A percentile compares a stretch with the other conserved stretches of the same genome.
Conservation (phyloP, 2,888 invertebrate genomes). For the Lacanobia wlatinum region DNA sequence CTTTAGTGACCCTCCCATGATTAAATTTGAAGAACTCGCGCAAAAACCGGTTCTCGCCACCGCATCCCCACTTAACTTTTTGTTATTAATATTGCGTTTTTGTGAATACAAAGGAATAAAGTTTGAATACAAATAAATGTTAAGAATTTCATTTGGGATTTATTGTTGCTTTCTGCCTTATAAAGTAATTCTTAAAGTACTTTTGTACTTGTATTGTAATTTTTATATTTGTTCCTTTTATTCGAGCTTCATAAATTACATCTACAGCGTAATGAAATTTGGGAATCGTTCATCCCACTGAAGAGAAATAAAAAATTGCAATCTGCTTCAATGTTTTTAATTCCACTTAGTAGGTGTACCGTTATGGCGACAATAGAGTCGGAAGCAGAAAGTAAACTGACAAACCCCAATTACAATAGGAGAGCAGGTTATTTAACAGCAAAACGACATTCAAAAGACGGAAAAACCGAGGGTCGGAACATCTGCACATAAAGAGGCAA, state of each 20-base stretch:
- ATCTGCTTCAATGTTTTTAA: slow-evolving; percentile 28
- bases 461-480: slow-evolving; percentile 90
- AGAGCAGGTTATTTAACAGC: slow-evolving; percentile 90
- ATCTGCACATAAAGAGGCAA: slow-evolving; percentile 91
- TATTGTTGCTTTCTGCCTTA: slow-evolving; percentile 23
- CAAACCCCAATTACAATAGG: slow-evolving; percentile 87
- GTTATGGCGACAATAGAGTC: slow-evolving; percentile 39
- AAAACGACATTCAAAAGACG: slow-evolving; percentile 91
- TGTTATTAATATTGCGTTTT: slow-evolving; percentile 58
- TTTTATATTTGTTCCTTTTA: not conserved
- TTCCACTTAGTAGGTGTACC: slow-evolving; percentile 27
- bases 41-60: slow-evolving; percentile 73
- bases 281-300: not conserved
- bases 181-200: slow-evolving; percentile 11
- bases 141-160: slow-evolving; percentile 38
- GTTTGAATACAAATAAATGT: slow-evolving; percentile 40
- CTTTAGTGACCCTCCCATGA: slow-evolving; percentile 77
- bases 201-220: slow-evolving; percentile 13
- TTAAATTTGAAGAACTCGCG: slow-evolving; percentile 78
- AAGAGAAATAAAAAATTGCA: not conserved
- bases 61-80: slow-evolving; percentile 56
- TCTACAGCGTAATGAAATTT: not conserved
- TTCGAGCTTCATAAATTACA: not conserved
- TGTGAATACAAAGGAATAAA: slow-evolving; percentile 51
- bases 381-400: slow-evolving; percentile 78